Evolutionary conservation across 2,113 vertebrate species (phyloP).

Genomic region (Nibea albiflora): DNA sequence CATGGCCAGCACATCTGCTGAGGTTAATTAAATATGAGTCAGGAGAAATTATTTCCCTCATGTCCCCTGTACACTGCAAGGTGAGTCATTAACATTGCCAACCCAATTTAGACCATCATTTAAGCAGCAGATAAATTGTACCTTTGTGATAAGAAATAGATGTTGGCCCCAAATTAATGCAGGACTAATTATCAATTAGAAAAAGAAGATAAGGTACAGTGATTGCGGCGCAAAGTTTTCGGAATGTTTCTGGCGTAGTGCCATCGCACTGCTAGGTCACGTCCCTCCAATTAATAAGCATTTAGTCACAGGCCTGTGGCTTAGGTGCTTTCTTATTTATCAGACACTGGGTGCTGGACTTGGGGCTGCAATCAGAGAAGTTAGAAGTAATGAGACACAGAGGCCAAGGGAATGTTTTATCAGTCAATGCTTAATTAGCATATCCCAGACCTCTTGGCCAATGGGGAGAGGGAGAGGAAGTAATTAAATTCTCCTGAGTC

Average conservation of each 20-base stretch:
- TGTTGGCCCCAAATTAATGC: constrained; percentile 76
- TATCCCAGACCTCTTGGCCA: constrained; percentile 72
- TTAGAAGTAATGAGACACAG: constrained; percentile 71
- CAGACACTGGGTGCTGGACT: constrained; percentile 50
- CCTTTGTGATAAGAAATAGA: constrained; percentile 79
- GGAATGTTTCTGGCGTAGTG: constrained; percentile 15
- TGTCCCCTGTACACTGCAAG: constrained; percentile 62
- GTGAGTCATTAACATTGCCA: constrained; percentile 76
- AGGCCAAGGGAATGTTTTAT: constrained; percentile 74
- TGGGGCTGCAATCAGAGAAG: constrained; percentile 56
- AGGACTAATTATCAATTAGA: constrained; percentile 84
- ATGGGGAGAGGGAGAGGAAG: constrained; percentile 64
- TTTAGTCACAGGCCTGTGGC: constrained; percentile 55
- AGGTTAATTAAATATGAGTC: constrained; percentile 80
- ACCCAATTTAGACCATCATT: constrained; percentile 74
- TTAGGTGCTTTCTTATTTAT: constrained; percentile 57
- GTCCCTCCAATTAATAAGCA: constrained; percentile 50
- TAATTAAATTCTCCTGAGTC: constrained; percentile 70
- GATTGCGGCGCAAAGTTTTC: constrained; percentile 69
- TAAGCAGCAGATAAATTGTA: constrained; percentile 76
- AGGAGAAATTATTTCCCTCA: constrained; percentile 74
- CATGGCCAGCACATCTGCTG: constrained; percentile 67
- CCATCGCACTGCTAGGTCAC: constrained; percentile 37
- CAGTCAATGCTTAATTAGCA: constrained; percentile 74
- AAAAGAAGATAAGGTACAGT: constrained; percentile 70